Conservation (phyloP, 2,888 invertebrate species). For the Cheilosia variabilis region DNA sequence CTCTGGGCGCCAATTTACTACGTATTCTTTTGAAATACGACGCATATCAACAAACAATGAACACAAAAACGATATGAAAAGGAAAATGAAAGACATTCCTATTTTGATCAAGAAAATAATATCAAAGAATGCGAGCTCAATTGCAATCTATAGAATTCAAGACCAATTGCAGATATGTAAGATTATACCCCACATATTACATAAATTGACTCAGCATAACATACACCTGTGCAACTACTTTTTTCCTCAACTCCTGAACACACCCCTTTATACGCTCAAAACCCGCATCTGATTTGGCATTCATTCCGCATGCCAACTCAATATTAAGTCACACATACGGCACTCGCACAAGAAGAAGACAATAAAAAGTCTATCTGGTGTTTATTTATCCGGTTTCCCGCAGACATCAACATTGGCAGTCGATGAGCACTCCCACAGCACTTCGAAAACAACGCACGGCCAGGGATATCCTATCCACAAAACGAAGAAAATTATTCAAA, state of each 20-base stretch:
- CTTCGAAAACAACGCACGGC: not conserved
- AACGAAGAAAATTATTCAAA: constrained; percentile 31
- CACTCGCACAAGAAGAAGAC: not conserved
- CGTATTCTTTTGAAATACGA: not conserved
- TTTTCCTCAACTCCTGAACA: not conserved
- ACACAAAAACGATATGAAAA: not conserved
- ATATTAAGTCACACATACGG: constrained; percentile 3
- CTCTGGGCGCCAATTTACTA: not conserved
- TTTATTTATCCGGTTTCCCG: constrained; percentile 25
- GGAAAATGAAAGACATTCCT: too few relatives aligned
- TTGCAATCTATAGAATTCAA: too few relatives aligned
- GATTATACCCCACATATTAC: not conserved
- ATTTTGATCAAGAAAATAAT: too few relatives aligned
- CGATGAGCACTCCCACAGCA: constrained; percentile 1
- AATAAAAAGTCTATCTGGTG: constrained; percentile 11
- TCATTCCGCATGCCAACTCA: constrained; percentile 13
- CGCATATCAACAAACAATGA: not conserved
- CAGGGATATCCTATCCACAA: not conserved
- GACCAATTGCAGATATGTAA: too few relatives aligned
- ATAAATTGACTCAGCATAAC: not conserved
- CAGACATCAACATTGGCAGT: constrained; percentile 26
- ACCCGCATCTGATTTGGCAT: not conserved
- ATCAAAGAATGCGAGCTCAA: too few relatives aligned
- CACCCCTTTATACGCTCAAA: not conserved
- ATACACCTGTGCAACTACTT: not conserved